Evolutionary conservation across 2,113 vertebrate species (phyloP).

Genomic region (Anas platyrhynchos): DNA sequence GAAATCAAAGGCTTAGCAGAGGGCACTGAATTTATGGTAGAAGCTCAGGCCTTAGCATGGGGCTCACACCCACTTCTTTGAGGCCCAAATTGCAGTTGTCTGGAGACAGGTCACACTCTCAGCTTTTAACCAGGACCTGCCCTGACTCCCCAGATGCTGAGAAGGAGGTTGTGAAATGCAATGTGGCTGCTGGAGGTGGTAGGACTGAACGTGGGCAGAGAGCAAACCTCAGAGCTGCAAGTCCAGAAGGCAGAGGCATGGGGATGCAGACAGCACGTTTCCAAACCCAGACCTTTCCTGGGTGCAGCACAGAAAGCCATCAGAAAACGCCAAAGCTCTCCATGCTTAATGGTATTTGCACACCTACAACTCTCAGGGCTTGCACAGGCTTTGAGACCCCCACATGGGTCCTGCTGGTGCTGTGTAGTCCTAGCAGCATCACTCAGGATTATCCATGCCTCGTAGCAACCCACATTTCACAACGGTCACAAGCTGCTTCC

Average conservation of each 20-base stretch:
- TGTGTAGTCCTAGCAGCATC: not conserved
- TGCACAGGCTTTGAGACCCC: not conserved
- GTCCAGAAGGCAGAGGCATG: not conserved
- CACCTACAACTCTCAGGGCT: not conserved
- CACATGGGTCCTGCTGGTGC: not conserved
- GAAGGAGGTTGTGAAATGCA: not conserved
- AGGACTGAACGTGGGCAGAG: not conserved
- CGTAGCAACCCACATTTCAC: not conserved
- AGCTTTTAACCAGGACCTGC: not conserved
- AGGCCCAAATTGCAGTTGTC: not conserved
- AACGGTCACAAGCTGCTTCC: not conserved
- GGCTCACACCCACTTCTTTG: accelerated
- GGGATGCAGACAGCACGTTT: not conserved
- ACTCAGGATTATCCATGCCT: not conserved
- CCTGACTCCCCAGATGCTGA: not conserved
- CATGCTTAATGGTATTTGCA: not conserved
- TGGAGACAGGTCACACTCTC: not conserved
- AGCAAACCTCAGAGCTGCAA: not conserved
- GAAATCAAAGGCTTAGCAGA: not conserved
- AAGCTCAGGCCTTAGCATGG: not conserved
- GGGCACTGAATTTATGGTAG: accelerated
- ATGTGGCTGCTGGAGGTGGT: not conserved
- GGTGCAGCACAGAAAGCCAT: not conserved
- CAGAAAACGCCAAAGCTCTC: not conserved
- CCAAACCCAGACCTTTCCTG: not conserved